A percentile compares a stretch with the other conserved stretches of the same genome.
These are phyloP conservation scores for Balaenoptera acutorostrata DNA, from an alignment of 2,113 vertebrate genomes.

Conservation along the genomic window DNA sequence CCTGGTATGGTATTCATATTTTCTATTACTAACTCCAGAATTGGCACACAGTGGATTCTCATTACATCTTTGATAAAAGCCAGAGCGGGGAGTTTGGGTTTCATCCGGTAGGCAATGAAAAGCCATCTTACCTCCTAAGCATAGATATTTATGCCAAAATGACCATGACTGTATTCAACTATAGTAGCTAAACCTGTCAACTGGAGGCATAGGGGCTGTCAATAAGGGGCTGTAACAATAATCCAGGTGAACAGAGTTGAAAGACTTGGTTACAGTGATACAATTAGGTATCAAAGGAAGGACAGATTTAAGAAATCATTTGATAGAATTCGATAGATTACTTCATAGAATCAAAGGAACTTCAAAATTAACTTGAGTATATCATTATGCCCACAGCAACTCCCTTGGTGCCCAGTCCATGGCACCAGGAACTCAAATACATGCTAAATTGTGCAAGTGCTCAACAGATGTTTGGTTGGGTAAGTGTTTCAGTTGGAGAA, in stretches of 20 bases:
- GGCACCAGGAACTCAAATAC: neutral
- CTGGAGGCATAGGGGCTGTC: neutral
- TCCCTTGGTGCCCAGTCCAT: too few species aligned
- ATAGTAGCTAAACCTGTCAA: neutral
- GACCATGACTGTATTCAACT: neutral
- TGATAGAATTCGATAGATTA: neutral
- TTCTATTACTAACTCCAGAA: neutral
- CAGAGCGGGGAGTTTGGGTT: neutral
- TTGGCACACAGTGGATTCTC: neutral
- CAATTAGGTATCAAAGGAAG: neutral
- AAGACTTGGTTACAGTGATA: neutral
- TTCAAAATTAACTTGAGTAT: neutral
- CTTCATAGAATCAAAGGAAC: neutral
- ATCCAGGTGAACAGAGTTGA: neutral
- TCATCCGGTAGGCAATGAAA: neutral
- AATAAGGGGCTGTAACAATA: neutral
- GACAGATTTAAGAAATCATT: neutral
- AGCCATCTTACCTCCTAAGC: neutral
- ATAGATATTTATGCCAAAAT: neutral
- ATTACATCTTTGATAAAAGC: neutral
- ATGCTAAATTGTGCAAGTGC: neutral
- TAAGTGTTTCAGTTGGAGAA: neutral
- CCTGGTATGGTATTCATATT: neutral
- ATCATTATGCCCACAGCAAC: neutral
- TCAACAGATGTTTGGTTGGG: neutral